Evolutionary conservation across 1,140 invertebrate species (phyloP).

Genomic region (Ceratina calcarata): DNA sequence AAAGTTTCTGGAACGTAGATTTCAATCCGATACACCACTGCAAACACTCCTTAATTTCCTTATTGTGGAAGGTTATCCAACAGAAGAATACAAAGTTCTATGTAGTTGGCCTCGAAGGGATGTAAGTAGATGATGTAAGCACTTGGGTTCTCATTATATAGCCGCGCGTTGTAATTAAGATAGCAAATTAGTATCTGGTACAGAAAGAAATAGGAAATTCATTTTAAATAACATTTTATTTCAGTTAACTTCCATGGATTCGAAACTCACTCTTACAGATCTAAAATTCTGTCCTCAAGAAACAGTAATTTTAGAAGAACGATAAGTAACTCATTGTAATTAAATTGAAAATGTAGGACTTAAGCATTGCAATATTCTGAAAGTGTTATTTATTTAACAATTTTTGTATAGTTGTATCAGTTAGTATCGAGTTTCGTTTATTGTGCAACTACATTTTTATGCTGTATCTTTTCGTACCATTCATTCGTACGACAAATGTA

Average conservation of each 20-base stretch:
- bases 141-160: conserved; percentile 55
- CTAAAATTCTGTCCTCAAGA: conserved; percentile 95
- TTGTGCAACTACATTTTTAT: conserved; percentile 70
- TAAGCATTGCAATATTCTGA: conserved; percentile 75
- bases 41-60: conserved; percentile 92
- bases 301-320: conserved; percentile 94
- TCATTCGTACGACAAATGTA: conserved; percentile 64
- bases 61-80: conserved; percentile 91
- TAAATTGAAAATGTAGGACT: conserved; percentile 71
- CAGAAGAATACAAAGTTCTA: conserved; percentile 94
- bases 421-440: conserved; percentile 61
- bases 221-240: conserved; percentile 66
- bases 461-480: conserved; percentile 64
- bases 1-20: conserved; percentile 87
- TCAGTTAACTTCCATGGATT: conserved; percentile 91
- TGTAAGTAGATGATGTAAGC: conserved; percentile 83
- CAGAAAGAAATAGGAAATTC: background rate
- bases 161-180: conserved; percentile 32
- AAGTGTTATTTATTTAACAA: conserved; percentile 78
- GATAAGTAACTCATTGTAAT: conserved; percentile 82
- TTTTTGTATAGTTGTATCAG: conserved; percentile 59
- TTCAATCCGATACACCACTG: conserved; percentile 85
- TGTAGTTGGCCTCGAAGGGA: conserved; percentile 95
- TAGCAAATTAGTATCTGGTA: background rate
- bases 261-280: conserved; percentile 87